Evolutionary conservation across 2,113 vertebrate genomes (phyloP).

Genomic region (Ciconia boyciana): DNA sequence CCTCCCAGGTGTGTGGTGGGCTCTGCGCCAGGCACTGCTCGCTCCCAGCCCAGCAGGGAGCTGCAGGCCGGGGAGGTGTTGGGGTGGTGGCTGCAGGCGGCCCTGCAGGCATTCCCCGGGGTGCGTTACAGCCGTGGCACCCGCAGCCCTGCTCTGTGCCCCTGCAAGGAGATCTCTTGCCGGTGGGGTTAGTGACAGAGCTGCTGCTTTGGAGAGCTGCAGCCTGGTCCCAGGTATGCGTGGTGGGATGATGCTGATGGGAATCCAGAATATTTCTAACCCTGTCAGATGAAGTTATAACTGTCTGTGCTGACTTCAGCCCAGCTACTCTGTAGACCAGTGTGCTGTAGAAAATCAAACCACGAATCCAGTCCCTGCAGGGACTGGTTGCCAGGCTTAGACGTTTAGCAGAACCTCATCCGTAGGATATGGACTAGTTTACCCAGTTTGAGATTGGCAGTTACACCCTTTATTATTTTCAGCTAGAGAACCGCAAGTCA

Average conservation of each 20-base stretch:
- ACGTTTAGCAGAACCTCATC: background rate
- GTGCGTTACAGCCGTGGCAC: background rate
- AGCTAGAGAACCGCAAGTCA: background rate
- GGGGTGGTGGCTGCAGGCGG: background rate
- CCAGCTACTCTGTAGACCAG: background rate
- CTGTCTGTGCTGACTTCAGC: background rate
- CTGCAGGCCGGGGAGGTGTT: background rate
- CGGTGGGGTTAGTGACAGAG: background rate
- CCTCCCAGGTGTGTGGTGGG: background rate
- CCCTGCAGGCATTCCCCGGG: too few species aligned
- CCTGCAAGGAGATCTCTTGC: background rate
- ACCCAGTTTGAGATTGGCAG: background rate
- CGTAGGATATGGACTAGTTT: fast-evolving
- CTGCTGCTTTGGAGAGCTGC: background rate
- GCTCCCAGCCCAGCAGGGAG: background rate
- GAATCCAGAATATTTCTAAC: background rate
- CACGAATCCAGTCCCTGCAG: fast-evolving
- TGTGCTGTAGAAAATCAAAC: background rate
- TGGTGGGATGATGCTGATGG: background rate
- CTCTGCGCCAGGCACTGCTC: background rate
- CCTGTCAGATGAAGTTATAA: background rate
- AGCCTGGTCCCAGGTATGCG: background rate
- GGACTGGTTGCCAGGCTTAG: background rate
- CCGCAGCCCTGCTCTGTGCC: background rate
- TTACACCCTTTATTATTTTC: background rate